Percentiles rank a stretch among this genome's conserved stretches.
phyloP scores from a whole-genome alignment of 1,140 invertebrate genomes.

The Oncopodura yosiiana region DNA sequence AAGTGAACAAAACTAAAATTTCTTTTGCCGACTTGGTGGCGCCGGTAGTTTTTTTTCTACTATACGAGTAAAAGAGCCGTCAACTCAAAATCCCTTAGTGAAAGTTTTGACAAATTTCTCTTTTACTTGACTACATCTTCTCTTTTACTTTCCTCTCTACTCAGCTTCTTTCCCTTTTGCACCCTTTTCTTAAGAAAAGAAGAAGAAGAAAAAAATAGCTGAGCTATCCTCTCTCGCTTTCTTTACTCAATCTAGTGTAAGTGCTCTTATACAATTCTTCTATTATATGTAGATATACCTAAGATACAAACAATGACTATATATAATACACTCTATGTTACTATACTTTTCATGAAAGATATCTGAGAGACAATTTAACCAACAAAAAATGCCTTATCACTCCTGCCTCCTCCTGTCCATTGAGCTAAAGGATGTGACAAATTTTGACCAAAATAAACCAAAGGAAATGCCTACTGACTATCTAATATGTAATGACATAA shows the following conservation, averaged over 20 bases:
- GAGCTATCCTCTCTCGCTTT: neutral
- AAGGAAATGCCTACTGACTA: too few relatives aligned
- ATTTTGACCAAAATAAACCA: too few relatives aligned
- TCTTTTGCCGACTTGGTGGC: slow-evolving; percentile 31
- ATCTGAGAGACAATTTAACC: too few relatives aligned
- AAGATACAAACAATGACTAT: neutral
- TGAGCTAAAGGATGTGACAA: neutral
- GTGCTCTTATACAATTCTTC: neutral
- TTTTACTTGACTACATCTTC: slow-evolving; percentile 2
- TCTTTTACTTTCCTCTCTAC: neutral
- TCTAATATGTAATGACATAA: neutral
- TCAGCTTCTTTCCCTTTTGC: neutral
- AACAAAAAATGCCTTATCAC: too few relatives aligned
- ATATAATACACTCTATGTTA: too few relatives aligned
- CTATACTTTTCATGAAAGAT: too few relatives aligned
- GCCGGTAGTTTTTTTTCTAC: slow-evolving; percentile 33
- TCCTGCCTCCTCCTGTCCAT: neutral
- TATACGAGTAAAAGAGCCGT: slow-evolving; percentile 25
- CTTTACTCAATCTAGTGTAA: neutral
- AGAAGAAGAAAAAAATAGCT: neutral
- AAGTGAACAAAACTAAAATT: slow-evolving; percentile 4
- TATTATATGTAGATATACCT: neutral
- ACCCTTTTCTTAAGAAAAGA: neutral
- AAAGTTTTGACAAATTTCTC: slow-evolving; percentile 35
- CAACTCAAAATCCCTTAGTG: too few relatives aligned